A percentile compares a stretch with the other conserved stretches of the same genome.
These are phyloP conservation scores for Microcebus griseorufus DNA, from an alignment of 2,113 vertebrate genomes.

Conservation along the genomic window DNA sequence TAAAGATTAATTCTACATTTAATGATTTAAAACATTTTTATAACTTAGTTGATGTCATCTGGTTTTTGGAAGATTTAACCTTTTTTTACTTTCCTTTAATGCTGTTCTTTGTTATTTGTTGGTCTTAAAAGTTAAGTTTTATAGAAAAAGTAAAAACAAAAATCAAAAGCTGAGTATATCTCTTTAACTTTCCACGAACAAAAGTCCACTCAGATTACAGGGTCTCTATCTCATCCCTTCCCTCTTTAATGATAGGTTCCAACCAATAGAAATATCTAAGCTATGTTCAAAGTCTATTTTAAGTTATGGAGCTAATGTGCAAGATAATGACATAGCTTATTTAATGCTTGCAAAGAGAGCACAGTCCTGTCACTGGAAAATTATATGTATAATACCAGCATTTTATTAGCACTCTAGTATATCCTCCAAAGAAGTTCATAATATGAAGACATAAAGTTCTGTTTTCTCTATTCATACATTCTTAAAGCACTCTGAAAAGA, in stretches of 20 bases:
- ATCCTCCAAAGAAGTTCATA: slow-evolving; percentile 26
- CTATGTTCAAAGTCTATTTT: slow-evolving; percentile 18
- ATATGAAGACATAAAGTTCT: slow-evolving; percentile 23
- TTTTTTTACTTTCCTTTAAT: background rate
- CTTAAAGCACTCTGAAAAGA: slow-evolving; percentile 34
- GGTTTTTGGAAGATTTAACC: background rate
- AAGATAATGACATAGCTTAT: background rate
- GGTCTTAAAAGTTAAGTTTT: slow-evolving; percentile 22
- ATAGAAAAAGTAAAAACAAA: background rate
- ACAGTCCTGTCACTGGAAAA: slow-evolving; percentile 22
- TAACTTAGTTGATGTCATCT: background rate
- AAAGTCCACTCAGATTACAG: background rate
- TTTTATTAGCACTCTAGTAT: slow-evolving; percentile 50
- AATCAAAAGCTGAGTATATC: background rate
- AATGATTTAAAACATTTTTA: background rate
- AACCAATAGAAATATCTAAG: slow-evolving; percentile 6
- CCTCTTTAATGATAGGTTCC: background rate
- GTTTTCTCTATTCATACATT: slow-evolving; percentile 29
- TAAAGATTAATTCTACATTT: background rate
- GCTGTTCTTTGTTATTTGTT: background rate
- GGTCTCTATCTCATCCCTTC: background rate
- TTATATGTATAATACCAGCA: background rate
- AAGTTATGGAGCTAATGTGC: background rate
- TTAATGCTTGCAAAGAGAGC: background rate
- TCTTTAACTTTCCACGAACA: slow-evolving; percentile 21